Percentiles rank a stretch among this genome's conserved stretches.
Evolutionary conservation across 2,113 vertebrate species (phyloP).

Genomic region (Notiomystis cincta): DNA sequence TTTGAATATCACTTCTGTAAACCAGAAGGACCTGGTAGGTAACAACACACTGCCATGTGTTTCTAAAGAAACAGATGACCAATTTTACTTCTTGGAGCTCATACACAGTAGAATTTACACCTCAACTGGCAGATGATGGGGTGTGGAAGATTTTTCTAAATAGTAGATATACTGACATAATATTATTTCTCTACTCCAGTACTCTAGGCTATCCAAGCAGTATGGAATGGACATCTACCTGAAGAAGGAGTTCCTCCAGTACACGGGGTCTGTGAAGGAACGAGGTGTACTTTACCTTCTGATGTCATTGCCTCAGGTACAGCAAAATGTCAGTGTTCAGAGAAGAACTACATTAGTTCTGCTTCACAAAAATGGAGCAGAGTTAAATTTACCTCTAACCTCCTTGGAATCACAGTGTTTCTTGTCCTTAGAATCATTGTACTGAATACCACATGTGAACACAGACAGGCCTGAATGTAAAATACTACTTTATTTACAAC

Average conservation of each 20-base stretch:
- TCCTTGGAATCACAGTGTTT: not conserved
- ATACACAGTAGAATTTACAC: not conserved
- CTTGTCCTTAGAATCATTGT: not conserved
- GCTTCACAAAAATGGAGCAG: not conserved
- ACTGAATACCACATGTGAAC: not conserved
- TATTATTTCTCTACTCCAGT: slow-evolving; percentile 66
- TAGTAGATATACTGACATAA: not conserved
- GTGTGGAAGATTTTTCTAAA: not conserved
- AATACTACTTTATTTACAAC: not conserved
- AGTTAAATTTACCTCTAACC: not conserved
- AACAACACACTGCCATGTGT: not conserved
- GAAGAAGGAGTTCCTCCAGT: slow-evolving; percentile 90
- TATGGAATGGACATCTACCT: slow-evolving; percentile 89
- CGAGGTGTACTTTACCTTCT: slow-evolving; percentile 83
- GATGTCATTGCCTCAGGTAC: slow-evolving; percentile 81
- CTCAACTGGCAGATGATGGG: not conserved
- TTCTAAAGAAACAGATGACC: not conserved
- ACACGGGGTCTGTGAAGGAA: slow-evolving; percentile 88
- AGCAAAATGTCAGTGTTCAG: fast-evolving
- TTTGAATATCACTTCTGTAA: not conserved
- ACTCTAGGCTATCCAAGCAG: slow-evolving; percentile 88
- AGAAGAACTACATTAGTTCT: not conserved
- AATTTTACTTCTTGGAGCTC: not conserved
- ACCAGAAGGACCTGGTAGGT: not conserved
- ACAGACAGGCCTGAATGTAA: not conserved